phyloP scores from a whole-genome alignment of 2,113 vertebrate genomes.

The Uropsilus gracilis region DNA sequence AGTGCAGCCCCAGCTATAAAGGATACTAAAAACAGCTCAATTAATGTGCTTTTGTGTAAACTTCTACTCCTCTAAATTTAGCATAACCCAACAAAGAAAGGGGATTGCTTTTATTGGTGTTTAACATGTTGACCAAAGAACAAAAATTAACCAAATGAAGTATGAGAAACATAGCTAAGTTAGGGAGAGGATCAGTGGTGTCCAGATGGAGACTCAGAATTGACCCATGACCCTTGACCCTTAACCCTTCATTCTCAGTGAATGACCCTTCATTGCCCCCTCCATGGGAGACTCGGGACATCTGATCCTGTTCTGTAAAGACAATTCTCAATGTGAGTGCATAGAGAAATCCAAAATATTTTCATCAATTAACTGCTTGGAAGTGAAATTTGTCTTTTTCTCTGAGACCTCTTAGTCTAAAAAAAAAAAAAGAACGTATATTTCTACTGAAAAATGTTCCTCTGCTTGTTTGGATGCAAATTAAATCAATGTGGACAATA shows the following conservation, averaged over 20 bases:
- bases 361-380: background rate
- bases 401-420: constrained; percentile 6
- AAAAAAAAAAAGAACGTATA: background rate
- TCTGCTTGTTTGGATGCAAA: background rate
- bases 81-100: background rate
- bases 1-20: background rate
- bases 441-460: background rate
- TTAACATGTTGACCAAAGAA: background rate
- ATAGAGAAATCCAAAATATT: background rate
- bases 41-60: background rate
- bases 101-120: background rate
- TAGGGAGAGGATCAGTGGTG: background rate
- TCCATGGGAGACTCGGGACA: accelerated
- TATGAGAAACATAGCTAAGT: background rate
- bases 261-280: background rate
- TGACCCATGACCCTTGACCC: background rate
- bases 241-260: background rate
- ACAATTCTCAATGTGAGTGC: background rate
- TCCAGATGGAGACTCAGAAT: background rate
- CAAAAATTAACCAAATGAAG: background rate
- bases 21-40: background rate
- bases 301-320: background rate
- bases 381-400: background rate
- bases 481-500: background rate
- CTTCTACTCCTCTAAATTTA: background rate